Evolutionary conservation across 2,888 invertebrate genomes (phyloP), one percentile per base, ranked within the genome.

Genomic region (Fragum sueziense): DNA sequence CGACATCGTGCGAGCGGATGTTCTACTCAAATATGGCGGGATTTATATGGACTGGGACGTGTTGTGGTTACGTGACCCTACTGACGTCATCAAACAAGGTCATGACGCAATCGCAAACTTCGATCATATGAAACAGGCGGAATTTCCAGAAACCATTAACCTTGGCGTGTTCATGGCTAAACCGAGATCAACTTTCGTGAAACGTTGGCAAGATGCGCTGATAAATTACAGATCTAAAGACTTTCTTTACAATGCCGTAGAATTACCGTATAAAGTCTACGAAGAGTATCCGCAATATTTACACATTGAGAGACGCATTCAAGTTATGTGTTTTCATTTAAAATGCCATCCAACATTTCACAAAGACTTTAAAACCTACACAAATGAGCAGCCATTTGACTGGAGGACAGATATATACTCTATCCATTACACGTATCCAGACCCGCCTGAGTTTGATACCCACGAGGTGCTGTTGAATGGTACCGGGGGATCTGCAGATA

Each of bases 41-140:
- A 88, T 92, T n/a, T 92, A 92, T 78, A 85, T 90, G 47, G 92
- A 92, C 77, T 92, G 91, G 85, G 92, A 92, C 72, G 92, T 89
- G 9, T 80, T 91, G 11, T 92, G 91, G 90, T 85, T 90, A 14
- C 87, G 87, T 71, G 88, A 89, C 9, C 82, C 91, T 2, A 85
- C 85, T 27, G 80, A 87, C 22, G 72, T 88, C 27, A 77, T 89
- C 6, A 37, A 77, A 41, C 57, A 77, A 52, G 87, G 88, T 52
- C 88, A 90, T 80, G 90, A 91, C 61, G 89, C 88, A n/a, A 86
- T 91, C 27, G 89, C 89, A n/a, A 87, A 88, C 51, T 89, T 88
- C 68, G 91, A 91, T 82, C 91, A 91, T 86, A 88, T 90, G 81
- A 77, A 86, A 25, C 73, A 84, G 14, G 74, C 62, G 0, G 71